These are phyloP conservation scores for Limnephilus rhombicus DNA, from an alignment of 2,888 invertebrate genomes.

Conservation along the genomic window DNA sequence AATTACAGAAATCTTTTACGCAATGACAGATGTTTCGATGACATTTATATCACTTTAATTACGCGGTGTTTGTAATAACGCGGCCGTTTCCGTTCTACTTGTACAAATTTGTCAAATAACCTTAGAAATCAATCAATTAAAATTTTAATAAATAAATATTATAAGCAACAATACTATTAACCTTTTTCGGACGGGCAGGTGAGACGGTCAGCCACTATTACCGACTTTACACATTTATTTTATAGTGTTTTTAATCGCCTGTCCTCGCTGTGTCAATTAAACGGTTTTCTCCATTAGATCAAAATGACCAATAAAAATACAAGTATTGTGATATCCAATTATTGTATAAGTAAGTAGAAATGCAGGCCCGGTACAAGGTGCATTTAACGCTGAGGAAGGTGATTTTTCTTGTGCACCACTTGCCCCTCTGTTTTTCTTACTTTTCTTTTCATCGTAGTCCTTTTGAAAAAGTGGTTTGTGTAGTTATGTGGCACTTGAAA, in stretches of 20 bases:
- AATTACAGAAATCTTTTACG: background rate
- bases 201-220: background rate
- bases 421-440: too few species aligned
- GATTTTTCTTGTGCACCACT: too few species aligned
- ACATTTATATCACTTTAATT: conserved; percentile 22
- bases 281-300: background rate
- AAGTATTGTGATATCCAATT: conserved; percentile 8
- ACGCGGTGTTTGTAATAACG: conserved; percentile 20
- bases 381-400: background rate
- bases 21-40: conserved; percentile 17
- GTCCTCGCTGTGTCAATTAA: conserved; percentile 1
- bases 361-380: background rate
- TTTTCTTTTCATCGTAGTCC: too few species aligned
- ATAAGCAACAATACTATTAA: conserved; percentile 23
- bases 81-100: conserved; percentile 12
- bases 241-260: conserved; percentile 9
- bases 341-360: background rate
- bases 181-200: conserved; percentile 34
- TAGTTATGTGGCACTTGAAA: too few species aligned
- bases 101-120: conserved; percentile 20
- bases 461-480: too few species aligned
- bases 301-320: background rate
- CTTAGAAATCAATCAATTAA: conserved; percentile 42
- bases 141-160: conserved; percentile 17
- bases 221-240: conserved; percentile 9